Percentiles rank a stretch among this genome's conserved stretches.
These are phyloP conservation scores for Peromyscus polionotus DNA, from an alignment of 2,113 vertebrate genomes.

Conservation along the genomic window DNA sequence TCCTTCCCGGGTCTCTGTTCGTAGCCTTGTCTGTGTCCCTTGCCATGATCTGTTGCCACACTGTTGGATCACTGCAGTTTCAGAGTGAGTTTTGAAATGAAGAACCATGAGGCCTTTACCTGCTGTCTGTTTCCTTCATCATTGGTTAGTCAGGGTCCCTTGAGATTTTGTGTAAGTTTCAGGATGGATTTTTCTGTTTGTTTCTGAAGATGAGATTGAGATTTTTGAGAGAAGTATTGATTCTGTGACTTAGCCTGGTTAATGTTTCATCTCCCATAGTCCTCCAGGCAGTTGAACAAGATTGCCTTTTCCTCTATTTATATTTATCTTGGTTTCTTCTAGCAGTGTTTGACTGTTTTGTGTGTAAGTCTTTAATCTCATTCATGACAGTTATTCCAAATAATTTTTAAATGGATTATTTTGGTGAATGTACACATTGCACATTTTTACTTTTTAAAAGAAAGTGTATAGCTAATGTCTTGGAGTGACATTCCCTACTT, in stretches of 20 bases:
- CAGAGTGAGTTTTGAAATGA: conserved; percentile 31
- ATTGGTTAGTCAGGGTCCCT: background rate
- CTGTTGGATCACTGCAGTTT: background rate
- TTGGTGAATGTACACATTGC: background rate
- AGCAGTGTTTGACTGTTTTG: background rate
- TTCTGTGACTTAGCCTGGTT: background rate
- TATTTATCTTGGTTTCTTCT: background rate
- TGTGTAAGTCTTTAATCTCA: conserved; percentile 7
- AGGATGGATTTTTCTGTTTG: conserved; percentile 13
- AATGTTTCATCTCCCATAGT: background rate
- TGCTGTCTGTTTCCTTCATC: background rate
- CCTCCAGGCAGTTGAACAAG: background rate
- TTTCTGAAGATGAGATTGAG: background rate
- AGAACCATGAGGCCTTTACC: background rate
- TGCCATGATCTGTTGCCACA: too few relatives aligned
- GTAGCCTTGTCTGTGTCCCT: background rate
- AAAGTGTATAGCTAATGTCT: conserved; percentile 22
- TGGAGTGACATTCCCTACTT: background rate
- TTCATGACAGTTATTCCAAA: background rate
- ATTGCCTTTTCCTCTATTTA: background rate
- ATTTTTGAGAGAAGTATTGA: background rate
- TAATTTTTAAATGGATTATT: conserved; percentile 52
- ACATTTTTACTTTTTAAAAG: background rate
- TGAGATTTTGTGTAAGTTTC: background rate
- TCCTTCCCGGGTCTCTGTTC: background rate